A percentile compares a stretch with the other conserved stretches of the same genome.
Evolutionary conservation across 1,140 invertebrate species (phyloP).

Genomic region (Eueides isabella): DNA sequence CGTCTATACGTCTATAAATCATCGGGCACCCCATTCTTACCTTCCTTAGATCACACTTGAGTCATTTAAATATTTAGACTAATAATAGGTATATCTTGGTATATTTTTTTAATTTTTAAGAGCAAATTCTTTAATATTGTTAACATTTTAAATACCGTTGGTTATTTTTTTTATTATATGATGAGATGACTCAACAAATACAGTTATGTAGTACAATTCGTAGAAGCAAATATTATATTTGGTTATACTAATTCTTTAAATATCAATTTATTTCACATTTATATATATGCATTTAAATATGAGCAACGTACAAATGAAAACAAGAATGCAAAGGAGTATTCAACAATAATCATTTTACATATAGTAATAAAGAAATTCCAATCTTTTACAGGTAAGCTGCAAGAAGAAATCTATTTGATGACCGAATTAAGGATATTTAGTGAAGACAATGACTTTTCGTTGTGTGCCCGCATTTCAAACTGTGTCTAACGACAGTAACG

Average conservation of each 20-base stretch:
- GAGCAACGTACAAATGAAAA: no score
- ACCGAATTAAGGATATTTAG: conserved; percentile 51
- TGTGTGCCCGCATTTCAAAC: conserved; percentile 86
- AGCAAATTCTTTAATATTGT: conserved; percentile 2
- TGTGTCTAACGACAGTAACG: conserved; percentile 84
- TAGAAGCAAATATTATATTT: no score
- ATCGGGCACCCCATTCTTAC: conserved; percentile 25
- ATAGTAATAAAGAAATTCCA: not conserved
- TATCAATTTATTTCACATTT: no score
- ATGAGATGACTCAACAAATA: no score
- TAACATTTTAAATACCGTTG: not conserved
- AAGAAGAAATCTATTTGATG: conserved; percentile 64
- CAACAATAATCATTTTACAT: not conserved
- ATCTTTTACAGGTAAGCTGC: conserved; percentile 79
- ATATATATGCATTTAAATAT: no score
- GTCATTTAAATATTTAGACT: conserved; percentile 30
- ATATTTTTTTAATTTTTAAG: not conserved
- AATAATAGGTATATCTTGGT: conserved; percentile 17
- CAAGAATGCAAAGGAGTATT: no score
- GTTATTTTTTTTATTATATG: no score
- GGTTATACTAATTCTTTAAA: no score
- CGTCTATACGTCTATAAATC: conserved; percentile 40
- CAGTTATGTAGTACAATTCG: no score
- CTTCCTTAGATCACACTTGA: conserved; percentile 33
- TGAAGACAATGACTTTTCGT: conserved; percentile 83